Conservation (phyloP, 2,113 vertebrate genomes). For the Scomber scombrus region DNA sequence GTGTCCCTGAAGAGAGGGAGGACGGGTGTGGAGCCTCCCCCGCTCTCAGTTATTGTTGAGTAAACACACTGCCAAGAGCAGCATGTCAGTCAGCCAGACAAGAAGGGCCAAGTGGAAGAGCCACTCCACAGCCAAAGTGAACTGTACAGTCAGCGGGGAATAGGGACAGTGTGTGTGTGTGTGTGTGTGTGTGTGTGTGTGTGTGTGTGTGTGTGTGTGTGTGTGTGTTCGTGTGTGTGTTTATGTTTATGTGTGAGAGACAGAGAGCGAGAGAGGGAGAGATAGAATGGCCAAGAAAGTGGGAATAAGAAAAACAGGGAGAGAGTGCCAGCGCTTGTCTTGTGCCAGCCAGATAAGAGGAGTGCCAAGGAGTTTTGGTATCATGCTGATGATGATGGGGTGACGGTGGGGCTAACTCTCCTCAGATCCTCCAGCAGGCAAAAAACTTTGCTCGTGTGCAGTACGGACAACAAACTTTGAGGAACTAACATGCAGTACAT, state of each 20-base stretch:
- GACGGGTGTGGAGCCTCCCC: conserved; percentile 57
- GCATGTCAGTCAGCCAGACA: conserved; percentile 63
- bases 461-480: conserved; percentile 7
- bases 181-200: conserved; percentile 5
- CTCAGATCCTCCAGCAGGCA: conserved; percentile 10
- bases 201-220: background rate
- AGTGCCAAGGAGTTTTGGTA: conserved; percentile 47
- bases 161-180: conserved; percentile 13
- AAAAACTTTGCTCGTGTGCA: background rate
- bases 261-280: background rate
- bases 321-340: conserved; percentile 40
- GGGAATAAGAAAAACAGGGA: conserved; percentile 12
- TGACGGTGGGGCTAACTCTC: conserved; percentile 19
- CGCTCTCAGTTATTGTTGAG: conserved; percentile 68
- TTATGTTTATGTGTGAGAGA: too few species aligned
- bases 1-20: conserved; percentile 26
- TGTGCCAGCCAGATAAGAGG: conserved; percentile 60
- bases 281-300: conserved; percentile 14
- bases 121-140: conserved; percentile 35
- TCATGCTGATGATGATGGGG: conserved; percentile 46
- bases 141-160: conserved; percentile 15
- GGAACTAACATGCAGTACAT: background rate
- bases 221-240: too few species aligned
- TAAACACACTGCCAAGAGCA: conserved; percentile 72
- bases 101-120: conserved; percentile 57